Conservation (phyloP, 2,797 vertebrate species). For the Passerculus sandwichensis region DNA sequence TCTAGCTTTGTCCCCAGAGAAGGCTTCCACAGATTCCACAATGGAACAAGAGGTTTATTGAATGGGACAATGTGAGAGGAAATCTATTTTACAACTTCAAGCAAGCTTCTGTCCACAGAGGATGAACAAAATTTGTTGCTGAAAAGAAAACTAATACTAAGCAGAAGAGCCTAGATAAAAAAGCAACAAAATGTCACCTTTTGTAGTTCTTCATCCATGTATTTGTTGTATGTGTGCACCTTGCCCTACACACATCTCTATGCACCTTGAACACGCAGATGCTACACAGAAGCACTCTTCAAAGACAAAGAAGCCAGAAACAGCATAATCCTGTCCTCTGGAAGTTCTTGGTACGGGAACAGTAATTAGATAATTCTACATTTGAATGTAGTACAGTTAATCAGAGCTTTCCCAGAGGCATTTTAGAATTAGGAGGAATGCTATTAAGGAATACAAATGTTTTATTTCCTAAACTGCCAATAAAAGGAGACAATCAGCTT, state of each 20-base stretch:
- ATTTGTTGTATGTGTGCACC: neutral
- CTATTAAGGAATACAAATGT: conserved; percentile 57
- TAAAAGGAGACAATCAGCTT: neutral
- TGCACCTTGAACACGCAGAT: neutral
- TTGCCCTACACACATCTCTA: rapidly evolving
- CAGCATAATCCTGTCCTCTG: conserved; percentile 18
- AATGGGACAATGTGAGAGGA: conserved; percentile 39
- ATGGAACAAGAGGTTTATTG: conserved; percentile 62
- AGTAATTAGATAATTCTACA: conserved; percentile 60
- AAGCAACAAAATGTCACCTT: neutral
- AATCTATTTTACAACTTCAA: conserved; percentile 58
- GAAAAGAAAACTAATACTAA: conserved; percentile 24
- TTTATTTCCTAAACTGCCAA: conserved; percentile 52
- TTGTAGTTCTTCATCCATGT: neutral
- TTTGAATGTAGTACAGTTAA: conserved; percentile 54
- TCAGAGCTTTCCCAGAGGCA: conserved; percentile 50
- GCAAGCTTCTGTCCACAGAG: neutral
- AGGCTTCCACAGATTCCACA: conserved; percentile 53
- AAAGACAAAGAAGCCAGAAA: conserved; percentile 30
- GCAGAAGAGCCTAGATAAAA: neutral
- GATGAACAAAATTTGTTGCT: conserved; percentile 13
- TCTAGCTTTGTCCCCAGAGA: conserved; percentile 50
- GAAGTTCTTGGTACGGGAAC: conserved; percentile 37
- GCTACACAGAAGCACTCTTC: neutral
- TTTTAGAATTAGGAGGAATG: conserved; percentile 51